Evolutionary conservation across 2,797 vertebrate genomes (phyloP), one percentile per base, ranked within the genome.

Genomic region (Acestrorhynchus altus): DNA sequence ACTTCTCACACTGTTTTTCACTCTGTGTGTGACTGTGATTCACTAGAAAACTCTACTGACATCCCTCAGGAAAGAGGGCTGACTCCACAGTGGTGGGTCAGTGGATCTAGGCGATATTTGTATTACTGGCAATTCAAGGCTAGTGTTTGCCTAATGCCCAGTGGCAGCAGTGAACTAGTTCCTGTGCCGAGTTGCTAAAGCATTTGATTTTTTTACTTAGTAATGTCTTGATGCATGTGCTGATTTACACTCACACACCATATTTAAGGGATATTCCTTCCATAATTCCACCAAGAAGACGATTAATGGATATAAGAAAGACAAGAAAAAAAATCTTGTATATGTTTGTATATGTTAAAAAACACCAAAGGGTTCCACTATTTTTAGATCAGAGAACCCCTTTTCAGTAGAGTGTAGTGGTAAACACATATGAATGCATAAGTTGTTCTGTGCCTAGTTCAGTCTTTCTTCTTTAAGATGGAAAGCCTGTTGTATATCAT

Each of bases 121-220:
- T 59, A 31, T 59, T 15, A 59, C 15, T 31, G 15, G 24, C 24
- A 59, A 8, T 16, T 59, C 26, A 31, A 18, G 56, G 26, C 31
- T n/a, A 28, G 28, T 4, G 10, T 61, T 39, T 10, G 2, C 8
- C 59, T 61, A 61, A 61, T 39, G 59, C 15, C 24, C 56, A 61
- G 59, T 61, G 59, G 59, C 59, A 61, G 59, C 59, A 9, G 59
- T 35, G 31, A 61, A 61, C 59, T n/a, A 35, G 15, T 61, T 35
- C 35, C 31, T 61, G 56, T 0, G 56, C 56, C 26, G 6, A 59
- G 56, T 31, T 59, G 13, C 56, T 31, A 5, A 59, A 52, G 18
- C 49, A 6, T 35, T 35, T 35, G 2, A 35, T 6, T 35, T 35
- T n/a, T 35, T 2, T 35, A 52, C 18, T 52, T 52, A n/a, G 49